Evolutionary conservation across 2,113 vertebrate species (phyloP).

Genomic region (Atrichornis clamosus): DNA sequence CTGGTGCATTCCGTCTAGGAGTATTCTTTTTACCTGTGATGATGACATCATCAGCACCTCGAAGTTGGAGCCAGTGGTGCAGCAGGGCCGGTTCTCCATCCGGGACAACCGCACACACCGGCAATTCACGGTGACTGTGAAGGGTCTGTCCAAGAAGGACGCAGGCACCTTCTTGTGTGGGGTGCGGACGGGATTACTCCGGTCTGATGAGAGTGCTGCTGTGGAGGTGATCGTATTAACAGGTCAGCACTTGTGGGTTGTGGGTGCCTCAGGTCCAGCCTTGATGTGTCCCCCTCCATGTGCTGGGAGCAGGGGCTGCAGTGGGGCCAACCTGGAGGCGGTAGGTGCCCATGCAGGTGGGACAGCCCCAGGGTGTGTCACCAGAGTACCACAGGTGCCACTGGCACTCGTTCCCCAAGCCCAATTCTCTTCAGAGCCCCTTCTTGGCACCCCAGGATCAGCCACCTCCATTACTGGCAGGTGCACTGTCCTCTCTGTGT

Average conservation of each 20-base stretch:
- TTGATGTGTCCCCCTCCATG: no score
- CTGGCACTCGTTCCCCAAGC: fast-evolving
- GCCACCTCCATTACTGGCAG: no score
- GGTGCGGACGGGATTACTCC: fast-evolving
- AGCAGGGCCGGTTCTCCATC: fast-evolving
- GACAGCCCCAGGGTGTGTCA: fast-evolving
- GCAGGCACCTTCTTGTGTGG: fast-evolving
- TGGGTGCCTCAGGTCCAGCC: fast-evolving
- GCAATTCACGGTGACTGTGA: background rate
- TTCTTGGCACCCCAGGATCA: fast-evolving
- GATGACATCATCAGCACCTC: fast-evolving
- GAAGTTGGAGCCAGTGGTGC: fast-evolving
- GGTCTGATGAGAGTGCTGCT: fast-evolving
- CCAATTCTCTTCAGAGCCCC: background rate
- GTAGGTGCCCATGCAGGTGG: fast-evolving
- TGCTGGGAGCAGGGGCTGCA: background rate
- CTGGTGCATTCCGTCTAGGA: fast-evolving
- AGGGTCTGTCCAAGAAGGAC: fast-evolving
- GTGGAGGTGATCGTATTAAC: background rate
- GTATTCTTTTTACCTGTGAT: fast-evolving
- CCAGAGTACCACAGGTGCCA: background rate
- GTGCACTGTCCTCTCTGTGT: background rate
- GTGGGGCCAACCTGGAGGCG: no score
- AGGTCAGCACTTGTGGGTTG: background rate
- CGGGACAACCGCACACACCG: fast-evolving